Base-by-base conservation (phyloP, 1,140 invertebrate species). In the Drosophila mauritiana region DNA sequence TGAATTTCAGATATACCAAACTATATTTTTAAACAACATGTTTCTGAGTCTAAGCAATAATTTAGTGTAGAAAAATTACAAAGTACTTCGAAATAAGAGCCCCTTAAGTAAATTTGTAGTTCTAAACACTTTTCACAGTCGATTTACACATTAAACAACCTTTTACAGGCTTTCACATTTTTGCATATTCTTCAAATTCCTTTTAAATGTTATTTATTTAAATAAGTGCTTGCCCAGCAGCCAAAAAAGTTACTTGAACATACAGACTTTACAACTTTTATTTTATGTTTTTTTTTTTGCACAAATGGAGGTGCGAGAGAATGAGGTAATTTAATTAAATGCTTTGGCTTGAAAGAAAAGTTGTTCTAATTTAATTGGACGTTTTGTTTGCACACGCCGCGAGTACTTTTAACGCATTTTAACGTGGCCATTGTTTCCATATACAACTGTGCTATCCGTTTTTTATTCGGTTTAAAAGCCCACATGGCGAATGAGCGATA, bases 361-460 rank as follows among this genome's bases (percentile, higher is more conserved):
- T 86, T 86, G 68, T 63, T 72, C 68, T 85, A 81, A 85, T 81
- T 85, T 86, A 86, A 85, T 85, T 85, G 72, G 63, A 72, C 62
- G 55, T 74, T 70, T 62, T 84, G 67, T 81, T 86, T 78, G 51
- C 56, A 64, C 69, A 63, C 48, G 68, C 78, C 49, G 63, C 57
- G 73, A 61, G 62, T 77, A 80, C 31, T 74, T 79, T 83, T 59
- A 53, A 43, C 22, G 40, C 39, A 10, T 31, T 31, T 31, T 7
- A 31, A 31, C 13, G 12, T 39, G 27, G 17, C 17, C 56, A 67
- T 68, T 75, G 64, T 82, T 81, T 73, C 55, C 70, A 73, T 80
- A 69, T 67, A 57, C 58, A 61, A 68, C 45, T 86, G 74, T 43
- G 37, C 42, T 37, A 62, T 15, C 36, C 25, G 40, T 6, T 42